Percentiles rank a stretch among this genome's conserved stretches.
Evolutionary conservation across 2,113 vertebrate species (phyloP).

Genomic region (Mugil cephalus): DNA sequence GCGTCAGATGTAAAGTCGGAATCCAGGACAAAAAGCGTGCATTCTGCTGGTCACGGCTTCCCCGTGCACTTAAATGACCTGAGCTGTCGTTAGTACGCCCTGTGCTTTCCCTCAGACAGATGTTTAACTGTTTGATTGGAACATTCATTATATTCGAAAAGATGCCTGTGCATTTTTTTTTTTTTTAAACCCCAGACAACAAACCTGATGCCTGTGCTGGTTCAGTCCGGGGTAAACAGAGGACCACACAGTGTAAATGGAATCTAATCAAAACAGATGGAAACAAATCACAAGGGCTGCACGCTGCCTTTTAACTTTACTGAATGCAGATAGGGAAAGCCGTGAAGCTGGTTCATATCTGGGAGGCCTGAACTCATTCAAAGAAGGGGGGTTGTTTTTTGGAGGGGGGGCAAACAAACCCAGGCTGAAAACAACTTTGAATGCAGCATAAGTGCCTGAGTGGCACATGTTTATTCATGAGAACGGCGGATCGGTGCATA

Average conservation of each 20-base stretch:
- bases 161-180: too few species aligned
- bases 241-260: slow-evolving; percentile 22
- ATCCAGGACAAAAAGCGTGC: too few species aligned
- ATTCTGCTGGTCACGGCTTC: too few species aligned
- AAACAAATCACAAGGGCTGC: slow-evolving; percentile 43
- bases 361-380: slow-evolving; percentile 29
- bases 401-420: slow-evolving; percentile 11
- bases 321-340: slow-evolving; percentile 13
- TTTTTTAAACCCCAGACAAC: too few species aligned
- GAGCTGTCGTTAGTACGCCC: too few species aligned
- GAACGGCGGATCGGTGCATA: slow-evolving; percentile 29
- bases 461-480: slow-evolving; percentile 68
- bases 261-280: slow-evolving; percentile 58
- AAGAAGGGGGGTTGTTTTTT: slow-evolving; percentile 11
- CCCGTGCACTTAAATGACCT: too few species aligned
- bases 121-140: too few species aligned
- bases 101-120: too few species aligned
- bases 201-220: background rate
- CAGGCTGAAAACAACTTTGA: slow-evolving; percentile 22
- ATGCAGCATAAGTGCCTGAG: background rate
- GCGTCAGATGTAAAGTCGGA: too few species aligned
- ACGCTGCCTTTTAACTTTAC: slow-evolving; percentile 12
- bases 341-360: slow-evolving; percentile 19
- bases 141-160: too few species aligned
- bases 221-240: slow-evolving; percentile 3